phyloP scores from a whole-genome alignment of 2,113 vertebrate species.

The Lutjanus erythropterus region DNA sequence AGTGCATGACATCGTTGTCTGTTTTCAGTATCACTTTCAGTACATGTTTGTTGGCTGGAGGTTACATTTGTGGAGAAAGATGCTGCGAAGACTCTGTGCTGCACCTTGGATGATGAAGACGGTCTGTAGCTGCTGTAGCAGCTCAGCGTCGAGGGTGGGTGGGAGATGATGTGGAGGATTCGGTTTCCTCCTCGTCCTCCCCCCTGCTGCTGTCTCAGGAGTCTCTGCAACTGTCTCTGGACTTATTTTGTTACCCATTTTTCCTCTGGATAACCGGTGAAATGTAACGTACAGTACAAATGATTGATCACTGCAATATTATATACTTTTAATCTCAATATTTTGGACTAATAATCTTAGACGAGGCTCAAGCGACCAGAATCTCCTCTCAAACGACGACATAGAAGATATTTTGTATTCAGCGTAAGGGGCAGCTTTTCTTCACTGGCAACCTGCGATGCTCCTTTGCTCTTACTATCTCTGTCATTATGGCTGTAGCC shows the following conservation, averaged over 20 bases:
- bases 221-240: conserved; percentile 25
- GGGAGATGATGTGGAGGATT: conserved; percentile 35
- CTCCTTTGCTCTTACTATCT: conserved; percentile 23
- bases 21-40: conserved; percentile 27
- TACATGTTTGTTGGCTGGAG: conserved; percentile 30
- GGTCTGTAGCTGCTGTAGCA: conserved; percentile 15
- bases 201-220: conserved; percentile 31
- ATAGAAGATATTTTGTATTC: background rate
- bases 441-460: background rate
- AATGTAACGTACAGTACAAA: background rate
- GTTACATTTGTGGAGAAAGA: background rate
- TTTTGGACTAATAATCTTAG: background rate
- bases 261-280: background rate
- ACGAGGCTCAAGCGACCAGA: background rate
- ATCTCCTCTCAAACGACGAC: background rate
- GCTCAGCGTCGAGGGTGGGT: conserved; percentile 40
- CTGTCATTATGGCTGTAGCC: conserved; percentile 25
- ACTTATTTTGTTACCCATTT: background rate
- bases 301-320: background rate
- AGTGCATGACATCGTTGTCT: conserved; percentile 45
- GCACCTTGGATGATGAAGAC: conserved; percentile 14
- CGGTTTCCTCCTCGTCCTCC: conserved; percentile 32
- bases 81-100: conserved; percentile 5
- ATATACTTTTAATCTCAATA: background rate
- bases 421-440: conserved; percentile 10